Base-by-base conservation (phyloP, 2,888 invertebrate species). In the Gari tellinella region DNA sequence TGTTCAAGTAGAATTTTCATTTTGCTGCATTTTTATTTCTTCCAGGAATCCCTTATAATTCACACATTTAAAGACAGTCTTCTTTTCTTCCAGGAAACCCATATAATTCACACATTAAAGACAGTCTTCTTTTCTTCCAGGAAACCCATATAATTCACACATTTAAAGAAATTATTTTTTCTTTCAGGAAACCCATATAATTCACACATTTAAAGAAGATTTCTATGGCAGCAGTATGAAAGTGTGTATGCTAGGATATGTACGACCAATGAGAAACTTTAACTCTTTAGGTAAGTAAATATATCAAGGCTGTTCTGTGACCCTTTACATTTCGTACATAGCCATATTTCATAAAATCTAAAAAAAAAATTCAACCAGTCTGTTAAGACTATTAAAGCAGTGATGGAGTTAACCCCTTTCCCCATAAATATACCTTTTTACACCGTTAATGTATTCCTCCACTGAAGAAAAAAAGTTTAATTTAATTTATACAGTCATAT, bases 131-230 rank as follows among this genome's bases (percentile, higher is more conserved):
- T 80, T 93, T 94, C 61, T 93, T 94, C 61, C 92, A 96, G 96
- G 99, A 99, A 94, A 96, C 97, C 0, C 97, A 99, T 90, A 94
- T 99, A 53, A 93, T 99, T 80, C 95, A 53, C 45, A 64, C 43
- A 55, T 98, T 96, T 90, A 93, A 94, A 31, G 89, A 93, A 48
- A n/a, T n/a, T 31, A 7, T 31, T 31, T 45, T 49, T 73, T 69
- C 80, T 93, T 94, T 61, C 92, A 96, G 96, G 99, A 99, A 94
- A 96, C 97, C 0, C 97, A 99, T 90, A 94, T 99, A 53, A 93
- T 99, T 80, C 95, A 53, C 45, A 64, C 43, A 55, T 98, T 96
- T 90, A 93, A 94, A 31, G 89, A 93, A 48, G 98, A 99, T 92
- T 96, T 99, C 87, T 99, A 99, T 92, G 98, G 96, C 0, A 94